Conservation (phyloP, 92 coral and sea anemone genomes). For the Epizoanthus rinbou region DNA sequence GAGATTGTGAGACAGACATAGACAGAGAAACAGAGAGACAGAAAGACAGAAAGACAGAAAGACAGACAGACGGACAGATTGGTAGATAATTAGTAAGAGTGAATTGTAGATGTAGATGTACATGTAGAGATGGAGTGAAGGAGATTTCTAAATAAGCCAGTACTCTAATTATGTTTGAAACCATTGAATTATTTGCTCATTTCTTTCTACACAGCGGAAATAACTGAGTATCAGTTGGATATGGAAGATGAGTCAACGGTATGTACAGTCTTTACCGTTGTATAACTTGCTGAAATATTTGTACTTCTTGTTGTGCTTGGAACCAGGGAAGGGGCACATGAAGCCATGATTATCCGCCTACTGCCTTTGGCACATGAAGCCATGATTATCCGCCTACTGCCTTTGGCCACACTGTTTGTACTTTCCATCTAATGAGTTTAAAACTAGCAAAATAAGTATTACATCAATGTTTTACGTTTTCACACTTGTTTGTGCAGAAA, state of each 20-base stretch:
- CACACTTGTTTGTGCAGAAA: background rate
- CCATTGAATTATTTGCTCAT: background rate
- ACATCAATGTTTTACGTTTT: too few relatives aligned
- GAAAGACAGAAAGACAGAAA: too few relatives aligned
- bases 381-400: too few relatives aligned
- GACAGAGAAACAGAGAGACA: too few relatives aligned
- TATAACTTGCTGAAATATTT: background rate
- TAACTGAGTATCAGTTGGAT: conserved; percentile 82
- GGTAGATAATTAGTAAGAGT: background rate
- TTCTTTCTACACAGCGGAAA: conserved; percentile 73
- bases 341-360: too few relatives aligned
- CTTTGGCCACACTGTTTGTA: background rate
- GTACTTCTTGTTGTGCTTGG: background rate
- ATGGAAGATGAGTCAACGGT: conserved; percentile 93
- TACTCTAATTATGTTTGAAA: background rate
- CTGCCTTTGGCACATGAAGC: too few relatives aligned
- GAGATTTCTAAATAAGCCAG: background rate
- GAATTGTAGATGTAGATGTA: too few relatives aligned
- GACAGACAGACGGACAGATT: too few relatives aligned
- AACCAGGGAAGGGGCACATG: too few relatives aligned
- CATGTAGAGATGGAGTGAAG: too few relatives aligned
- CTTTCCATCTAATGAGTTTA: background rate
- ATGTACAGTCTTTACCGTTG: conserved; percentile 13
- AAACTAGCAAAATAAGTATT: too few relatives aligned
- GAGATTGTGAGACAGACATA: too few relatives aligned